These are phyloP conservation scores for Peromyscus attwateri DNA, from an alignment of 2,797 vertebrate species.

Conservation along the genomic window DNA sequence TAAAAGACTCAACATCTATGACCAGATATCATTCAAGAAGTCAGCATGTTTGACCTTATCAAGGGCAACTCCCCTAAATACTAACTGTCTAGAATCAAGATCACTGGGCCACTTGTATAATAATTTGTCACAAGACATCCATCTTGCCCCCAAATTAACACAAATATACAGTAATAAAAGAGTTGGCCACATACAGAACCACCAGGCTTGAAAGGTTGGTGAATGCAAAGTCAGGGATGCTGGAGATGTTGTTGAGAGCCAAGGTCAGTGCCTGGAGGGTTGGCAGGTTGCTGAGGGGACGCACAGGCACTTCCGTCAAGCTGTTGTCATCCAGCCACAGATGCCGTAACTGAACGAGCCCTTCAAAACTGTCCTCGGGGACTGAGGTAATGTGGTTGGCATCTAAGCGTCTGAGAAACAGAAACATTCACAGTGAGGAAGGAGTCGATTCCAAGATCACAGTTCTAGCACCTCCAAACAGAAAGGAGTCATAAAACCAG, in stretches of 20 bases:
- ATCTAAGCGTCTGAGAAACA: constrained; percentile 93
- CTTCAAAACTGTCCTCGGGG: constrained; percentile 96
- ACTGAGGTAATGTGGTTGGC: constrained; percentile 97
- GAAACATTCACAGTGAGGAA: neutral
- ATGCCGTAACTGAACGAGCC: constrained; percentile 96
- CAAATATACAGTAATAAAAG: neutral
- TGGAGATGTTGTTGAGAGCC: constrained; percentile 96
- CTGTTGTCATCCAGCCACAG: constrained; percentile 99
- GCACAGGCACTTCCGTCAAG: constrained; percentile 93
- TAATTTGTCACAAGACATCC: neutral
- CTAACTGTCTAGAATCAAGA: neutral
- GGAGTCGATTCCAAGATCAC: neutral
- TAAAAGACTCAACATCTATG: constrained; percentile 6
- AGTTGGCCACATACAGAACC: constrained; percentile 93
- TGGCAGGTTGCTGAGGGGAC: constrained; percentile 93
- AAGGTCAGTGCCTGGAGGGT: constrained; percentile 96
- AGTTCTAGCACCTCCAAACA: neutral
- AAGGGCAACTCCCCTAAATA: neutral
- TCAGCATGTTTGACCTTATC: neutral
- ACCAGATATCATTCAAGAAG: neutral
- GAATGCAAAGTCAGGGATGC: constrained; percentile 96
- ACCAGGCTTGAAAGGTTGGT: constrained; percentile 97
- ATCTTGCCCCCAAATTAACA: neutral
- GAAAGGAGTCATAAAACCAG: constrained; percentile 22
- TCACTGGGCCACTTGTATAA: neutral